phyloP scores from a whole-genome alignment of 2,113 vertebrate genomes.

The Prolemur simus region DNA sequence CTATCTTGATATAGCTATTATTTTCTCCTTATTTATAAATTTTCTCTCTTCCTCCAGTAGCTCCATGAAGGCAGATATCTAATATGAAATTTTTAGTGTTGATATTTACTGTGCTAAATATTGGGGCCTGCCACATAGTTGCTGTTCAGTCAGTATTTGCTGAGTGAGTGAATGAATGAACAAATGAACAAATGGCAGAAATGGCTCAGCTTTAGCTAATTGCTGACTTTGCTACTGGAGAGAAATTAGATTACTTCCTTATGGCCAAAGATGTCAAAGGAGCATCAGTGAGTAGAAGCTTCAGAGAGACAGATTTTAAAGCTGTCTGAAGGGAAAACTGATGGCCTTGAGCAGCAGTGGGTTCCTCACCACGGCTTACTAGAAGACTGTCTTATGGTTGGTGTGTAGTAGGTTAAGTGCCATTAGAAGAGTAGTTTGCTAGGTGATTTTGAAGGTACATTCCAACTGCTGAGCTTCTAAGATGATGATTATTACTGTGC shows the following conservation, averaged over 20 bases:
- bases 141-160: not conserved
- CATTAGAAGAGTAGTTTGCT: not conserved
- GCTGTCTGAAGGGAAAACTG: not conserved
- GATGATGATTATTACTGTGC: not conserved
- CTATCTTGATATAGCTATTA: not conserved
- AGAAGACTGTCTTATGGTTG: not conserved
- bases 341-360: not conserved
- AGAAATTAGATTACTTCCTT: conserved; percentile 14
- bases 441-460: not conserved
- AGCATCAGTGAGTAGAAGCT: not conserved
- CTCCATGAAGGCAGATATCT: not conserved
- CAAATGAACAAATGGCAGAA: not conserved
- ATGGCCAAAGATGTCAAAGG: not conserved
- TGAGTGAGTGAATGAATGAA: not conserved
- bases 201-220: not conserved
- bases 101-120: not conserved
- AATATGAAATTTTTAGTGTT: not conserved
- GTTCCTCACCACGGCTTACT: not conserved
- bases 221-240: not conserved
- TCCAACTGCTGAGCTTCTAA: not conserved
- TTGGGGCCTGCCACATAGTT: not conserved
- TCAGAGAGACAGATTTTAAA: not conserved
- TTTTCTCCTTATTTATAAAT: not conserved
- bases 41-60: not conserved
- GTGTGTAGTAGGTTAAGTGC: not conserved